Evolutionary conservation across 2,113 vertebrate genomes (phyloP).

Genomic region (Monopterus albus): DNA sequence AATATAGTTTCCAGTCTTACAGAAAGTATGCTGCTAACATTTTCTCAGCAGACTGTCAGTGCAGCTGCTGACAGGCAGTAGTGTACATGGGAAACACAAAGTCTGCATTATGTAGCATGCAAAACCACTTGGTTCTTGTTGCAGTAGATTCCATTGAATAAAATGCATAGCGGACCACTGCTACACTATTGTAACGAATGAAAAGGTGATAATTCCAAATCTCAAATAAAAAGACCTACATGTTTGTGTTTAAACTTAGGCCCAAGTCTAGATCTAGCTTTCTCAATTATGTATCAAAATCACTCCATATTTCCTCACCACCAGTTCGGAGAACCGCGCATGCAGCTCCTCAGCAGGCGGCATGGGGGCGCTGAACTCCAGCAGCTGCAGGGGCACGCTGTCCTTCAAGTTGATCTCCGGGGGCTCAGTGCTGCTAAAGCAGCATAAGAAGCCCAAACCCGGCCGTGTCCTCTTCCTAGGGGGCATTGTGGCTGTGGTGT

Average conservation of each 20-base stretch:
- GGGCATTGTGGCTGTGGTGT: conserved; percentile 86
- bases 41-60: not conserved
- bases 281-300: no score
- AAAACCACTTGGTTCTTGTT: not conserved
- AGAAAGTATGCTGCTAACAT: not conserved
- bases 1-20: not conserved
- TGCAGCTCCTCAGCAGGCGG: conserved; percentile 93
- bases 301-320: conserved; percentile 87
- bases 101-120: not conserved
- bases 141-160: not conserved
- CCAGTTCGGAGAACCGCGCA: conserved; percentile 93
- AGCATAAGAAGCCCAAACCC: conserved; percentile 94
- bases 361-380: conserved; percentile 95
- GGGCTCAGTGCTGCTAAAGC: conserved; percentile 90
- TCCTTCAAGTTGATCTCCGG: conserved; percentile 97
- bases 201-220: no score
- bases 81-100: not conserved
- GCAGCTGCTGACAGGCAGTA: not conserved
- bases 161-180: not conserved
- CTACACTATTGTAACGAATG: no score
- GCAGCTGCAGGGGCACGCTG: conserved; percentile 91
- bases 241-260: no score
- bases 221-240: no score
- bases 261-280: no score
- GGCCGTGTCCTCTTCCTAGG: conserved; percentile 94